Evolutionary conservation across 2,797 vertebrate species (phyloP).

Genomic region (Heteromormyrus szaboi): DNA sequence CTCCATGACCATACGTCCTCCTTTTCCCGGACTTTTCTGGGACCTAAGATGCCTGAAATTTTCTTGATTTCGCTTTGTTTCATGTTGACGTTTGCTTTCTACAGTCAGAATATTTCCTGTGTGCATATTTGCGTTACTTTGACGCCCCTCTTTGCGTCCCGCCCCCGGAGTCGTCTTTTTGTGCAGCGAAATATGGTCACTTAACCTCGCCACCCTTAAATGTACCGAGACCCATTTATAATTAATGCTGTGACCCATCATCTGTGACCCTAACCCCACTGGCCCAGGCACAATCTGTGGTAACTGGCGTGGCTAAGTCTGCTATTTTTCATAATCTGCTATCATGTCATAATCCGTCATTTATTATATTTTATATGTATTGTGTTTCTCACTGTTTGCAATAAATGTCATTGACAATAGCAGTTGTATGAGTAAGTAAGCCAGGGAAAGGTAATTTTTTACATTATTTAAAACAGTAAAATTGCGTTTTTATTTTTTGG

Average conservation of each 20-base stretch:
- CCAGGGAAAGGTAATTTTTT: background rate
- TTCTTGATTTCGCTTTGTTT: background rate
- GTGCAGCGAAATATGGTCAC: background rate
- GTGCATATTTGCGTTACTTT: background rate
- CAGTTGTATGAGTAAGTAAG: background rate
- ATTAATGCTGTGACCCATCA: background rate
- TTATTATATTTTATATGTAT: background rate
- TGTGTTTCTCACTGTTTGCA: background rate
- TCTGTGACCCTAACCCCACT: background rate
- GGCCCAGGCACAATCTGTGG: background rate
- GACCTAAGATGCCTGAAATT: background rate
- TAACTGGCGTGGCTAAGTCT: background rate
- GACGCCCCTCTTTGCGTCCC: background rate
- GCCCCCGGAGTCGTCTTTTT: background rate
- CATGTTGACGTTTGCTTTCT: background rate
- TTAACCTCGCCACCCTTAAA: background rate
- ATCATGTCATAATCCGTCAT: background rate
- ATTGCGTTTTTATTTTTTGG: background rate
- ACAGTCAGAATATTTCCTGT: background rate
- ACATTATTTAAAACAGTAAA: background rate
- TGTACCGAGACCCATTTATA: background rate
- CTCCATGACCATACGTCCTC: background rate
- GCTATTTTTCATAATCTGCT: background rate
- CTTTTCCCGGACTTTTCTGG: background rate
- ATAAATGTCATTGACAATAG: background rate